phyloP scores from a whole-genome alignment of 2,888 invertebrate species.

The Eupithecia dodoneata region DNA sequence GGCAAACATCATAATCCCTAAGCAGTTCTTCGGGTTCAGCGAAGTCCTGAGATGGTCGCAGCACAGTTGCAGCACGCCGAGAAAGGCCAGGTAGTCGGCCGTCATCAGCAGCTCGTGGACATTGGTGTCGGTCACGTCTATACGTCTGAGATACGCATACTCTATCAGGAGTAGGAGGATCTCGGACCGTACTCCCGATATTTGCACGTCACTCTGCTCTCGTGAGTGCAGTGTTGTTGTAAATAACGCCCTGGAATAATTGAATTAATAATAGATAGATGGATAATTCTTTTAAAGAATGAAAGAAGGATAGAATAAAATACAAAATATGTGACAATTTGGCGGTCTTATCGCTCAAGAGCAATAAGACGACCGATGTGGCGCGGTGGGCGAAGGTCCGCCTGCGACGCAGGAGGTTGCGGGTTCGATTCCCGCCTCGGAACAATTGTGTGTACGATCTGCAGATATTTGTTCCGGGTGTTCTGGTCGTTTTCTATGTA shows the following conservation, averaged over 20 bases:
- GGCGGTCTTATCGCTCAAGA: too few species aligned
- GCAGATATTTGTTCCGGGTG: too few species aligned
- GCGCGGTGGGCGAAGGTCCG: too few species aligned
- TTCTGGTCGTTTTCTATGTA: too few species aligned
- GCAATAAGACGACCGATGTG: too few species aligned
- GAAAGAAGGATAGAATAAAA: too few species aligned
- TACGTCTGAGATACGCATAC: slow-evolving; percentile 92
- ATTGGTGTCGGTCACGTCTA: slow-evolving; percentile 90
- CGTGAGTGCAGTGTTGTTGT: slow-evolving; percentile 90
- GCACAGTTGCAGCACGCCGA: slow-evolving; percentile 92
- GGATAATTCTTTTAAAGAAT: too few species aligned
- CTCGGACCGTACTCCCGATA: slow-evolving; percentile 90
- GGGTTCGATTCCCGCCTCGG: too few species aligned
- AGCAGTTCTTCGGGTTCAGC: slow-evolving; percentile 90
- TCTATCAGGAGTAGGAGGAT: slow-evolving; percentile 91
- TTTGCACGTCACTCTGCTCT: slow-evolving; percentile 87
- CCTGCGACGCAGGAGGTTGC: too few species aligned
- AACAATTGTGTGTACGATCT: too few species aligned
- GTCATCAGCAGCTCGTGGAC: slow-evolving; percentile 92
- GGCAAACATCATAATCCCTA: slow-evolving; percentile 93
- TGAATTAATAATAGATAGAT: not conserved
- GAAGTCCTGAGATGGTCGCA: slow-evolving; percentile 89
- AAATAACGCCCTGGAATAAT: slow-evolving; percentile 87
- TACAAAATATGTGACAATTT: too few species aligned
- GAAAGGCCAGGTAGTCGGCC: slow-evolving; percentile 94